Evolutionary conservation across 2,888 invertebrate species (phyloP).

Genomic region (Craniophora ligustri): DNA sequence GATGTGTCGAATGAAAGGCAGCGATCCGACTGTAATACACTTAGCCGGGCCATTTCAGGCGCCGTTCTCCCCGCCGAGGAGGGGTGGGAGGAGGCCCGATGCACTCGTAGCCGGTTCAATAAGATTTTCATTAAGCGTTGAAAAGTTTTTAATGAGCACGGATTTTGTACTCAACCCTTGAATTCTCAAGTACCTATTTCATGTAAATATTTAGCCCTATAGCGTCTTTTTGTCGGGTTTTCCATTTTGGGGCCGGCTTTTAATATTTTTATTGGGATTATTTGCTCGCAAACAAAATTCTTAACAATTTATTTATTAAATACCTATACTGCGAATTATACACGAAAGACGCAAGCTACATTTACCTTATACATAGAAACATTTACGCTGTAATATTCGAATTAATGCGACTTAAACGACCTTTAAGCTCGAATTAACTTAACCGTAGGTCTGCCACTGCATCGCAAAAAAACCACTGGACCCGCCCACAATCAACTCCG

Average conservation of each 20-base stretch:
- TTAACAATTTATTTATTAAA: neutral
- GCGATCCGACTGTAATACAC: constrained; percentile 87
- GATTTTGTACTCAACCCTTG: constrained; percentile 75
- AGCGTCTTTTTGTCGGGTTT: constrained; percentile 24
- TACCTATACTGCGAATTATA: neutral
- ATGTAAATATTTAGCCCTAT: constrained; percentile 43
- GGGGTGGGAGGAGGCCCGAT: constrained; percentile 54
- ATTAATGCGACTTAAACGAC: constrained; percentile 5
- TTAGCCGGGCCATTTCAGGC: constrained; percentile 85
- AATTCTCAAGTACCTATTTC: constrained; percentile 54
- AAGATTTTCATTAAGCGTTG: constrained; percentile 87
- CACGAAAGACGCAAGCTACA: neutral
- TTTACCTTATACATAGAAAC: neutral
- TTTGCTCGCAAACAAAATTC: neutral
- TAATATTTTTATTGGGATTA: neutral
- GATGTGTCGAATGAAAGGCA: constrained; percentile 89
- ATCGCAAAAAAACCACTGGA: constrained; percentile 11
- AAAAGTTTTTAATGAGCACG: constrained; percentile 86
- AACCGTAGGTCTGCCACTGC: neutral
- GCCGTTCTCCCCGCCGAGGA: constrained; percentile 58
- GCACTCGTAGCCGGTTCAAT: constrained; percentile 81
- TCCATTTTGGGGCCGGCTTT: constrained; percentile 1
- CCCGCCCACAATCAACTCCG: constrained; percentile 39
- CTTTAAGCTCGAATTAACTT: constrained; percentile 10
- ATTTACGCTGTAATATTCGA: too few species aligned